Percentiles rank a stretch among this genome's conserved stretches.
Evolutionary conservation across 2,888 invertebrate species (phyloP).

Genomic region (Mythimna pallens): DNA sequence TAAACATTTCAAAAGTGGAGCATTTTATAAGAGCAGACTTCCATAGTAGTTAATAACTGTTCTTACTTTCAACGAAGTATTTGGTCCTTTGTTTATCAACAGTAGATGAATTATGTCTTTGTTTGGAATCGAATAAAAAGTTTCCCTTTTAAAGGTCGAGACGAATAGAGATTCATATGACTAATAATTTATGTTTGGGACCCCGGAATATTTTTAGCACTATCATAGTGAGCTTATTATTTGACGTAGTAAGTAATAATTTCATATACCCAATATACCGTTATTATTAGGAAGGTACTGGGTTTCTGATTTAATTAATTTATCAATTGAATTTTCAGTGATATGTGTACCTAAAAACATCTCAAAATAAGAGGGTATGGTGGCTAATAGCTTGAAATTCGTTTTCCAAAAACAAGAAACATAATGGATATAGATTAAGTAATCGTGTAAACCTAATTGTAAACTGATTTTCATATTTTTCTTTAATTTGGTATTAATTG

Average conservation of each 20-base stretch:
- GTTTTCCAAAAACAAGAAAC: not conserved
- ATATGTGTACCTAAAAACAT: not conserved
- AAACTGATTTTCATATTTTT: not conserved
- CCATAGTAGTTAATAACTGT: constrained; percentile 88
- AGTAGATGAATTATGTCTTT: constrained; percentile 72
- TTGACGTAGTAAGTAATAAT: not conserved
- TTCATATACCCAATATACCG: not conserved
- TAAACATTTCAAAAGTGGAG: constrained; percentile 88
- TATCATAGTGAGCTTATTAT: not conserved
- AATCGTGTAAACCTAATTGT: not conserved
- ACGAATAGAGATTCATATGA: constrained; percentile 52
- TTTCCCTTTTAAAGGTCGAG: constrained; percentile 84
- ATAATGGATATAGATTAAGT: not conserved
- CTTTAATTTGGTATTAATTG: not conserved
- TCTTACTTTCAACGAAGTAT: constrained; percentile 86
- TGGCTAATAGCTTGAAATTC: not conserved
- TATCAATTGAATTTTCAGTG: not conserved
- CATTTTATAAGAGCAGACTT: constrained; percentile 87
- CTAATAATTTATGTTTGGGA: constrained; percentile 32
- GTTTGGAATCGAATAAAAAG: constrained; percentile 75
- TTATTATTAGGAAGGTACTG: not conserved
- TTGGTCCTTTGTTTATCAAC: constrained; percentile 75
- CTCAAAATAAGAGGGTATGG: not conserved
- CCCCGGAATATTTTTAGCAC: not conserved
- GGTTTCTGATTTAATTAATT: too few relatives aligned